Conservation (phyloP, 2,888 invertebrate genomes). For the Podabrus alpinus region DNA sequence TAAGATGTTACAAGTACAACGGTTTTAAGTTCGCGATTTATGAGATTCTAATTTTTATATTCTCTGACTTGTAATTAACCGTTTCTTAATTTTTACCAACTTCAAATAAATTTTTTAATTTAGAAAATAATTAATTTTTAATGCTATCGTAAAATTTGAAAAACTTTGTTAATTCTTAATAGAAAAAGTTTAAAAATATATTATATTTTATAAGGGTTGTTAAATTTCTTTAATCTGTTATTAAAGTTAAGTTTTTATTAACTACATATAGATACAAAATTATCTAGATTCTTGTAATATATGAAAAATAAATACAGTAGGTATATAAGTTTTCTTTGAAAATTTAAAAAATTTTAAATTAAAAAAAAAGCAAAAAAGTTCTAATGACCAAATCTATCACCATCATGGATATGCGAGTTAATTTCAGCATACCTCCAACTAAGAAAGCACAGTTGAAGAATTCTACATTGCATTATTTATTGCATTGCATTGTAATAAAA, state of each 20-base stretch:
- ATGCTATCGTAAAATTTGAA: background rate
- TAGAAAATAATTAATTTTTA: background rate
- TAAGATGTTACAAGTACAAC: background rate
- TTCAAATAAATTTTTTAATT: background rate
- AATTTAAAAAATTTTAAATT: too few relatives aligned
- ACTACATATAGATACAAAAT: too few relatives aligned
- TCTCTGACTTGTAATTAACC: background rate
- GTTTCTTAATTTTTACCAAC: background rate
- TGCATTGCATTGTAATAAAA: background rate
- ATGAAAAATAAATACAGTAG: too few relatives aligned
- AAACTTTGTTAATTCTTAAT: background rate
- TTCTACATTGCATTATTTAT: background rate
- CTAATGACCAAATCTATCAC: background rate
- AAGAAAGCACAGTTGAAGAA: background rate
- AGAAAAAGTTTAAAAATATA: background rate
- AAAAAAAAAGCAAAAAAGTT: too few relatives aligned
- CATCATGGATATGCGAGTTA: background rate
- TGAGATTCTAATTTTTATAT: background rate
- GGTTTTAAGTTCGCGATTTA: slow-evolving; percentile 1
- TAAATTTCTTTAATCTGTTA: background rate
- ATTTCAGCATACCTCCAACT: background rate
- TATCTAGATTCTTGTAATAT: too few relatives aligned
- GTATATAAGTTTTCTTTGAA: too few relatives aligned
- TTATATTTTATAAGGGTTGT: background rate
- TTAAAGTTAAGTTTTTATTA: background rate